A percentile compares a stretch with the other conserved stretches of the same genome.
These are phyloP conservation scores for Channallabes apus DNA, from an alignment of 2,797 vertebrate genomes.

Conservation along the genomic window DNA sequence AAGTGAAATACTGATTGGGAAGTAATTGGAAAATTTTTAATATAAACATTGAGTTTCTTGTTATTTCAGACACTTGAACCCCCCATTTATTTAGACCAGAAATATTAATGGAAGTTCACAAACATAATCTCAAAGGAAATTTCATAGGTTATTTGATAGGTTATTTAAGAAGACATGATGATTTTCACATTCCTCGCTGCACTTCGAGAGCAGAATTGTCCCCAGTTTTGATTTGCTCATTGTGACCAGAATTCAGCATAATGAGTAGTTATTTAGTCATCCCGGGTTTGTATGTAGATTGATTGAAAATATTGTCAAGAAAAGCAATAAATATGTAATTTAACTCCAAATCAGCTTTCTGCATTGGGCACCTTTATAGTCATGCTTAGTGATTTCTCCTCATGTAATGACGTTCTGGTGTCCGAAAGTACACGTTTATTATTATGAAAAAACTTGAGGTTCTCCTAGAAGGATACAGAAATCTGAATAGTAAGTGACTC, in stretches of 20 bases:
- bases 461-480: not conserved
- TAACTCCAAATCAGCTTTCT: not conserved
- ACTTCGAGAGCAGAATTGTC: not conserved
- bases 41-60: not conserved
- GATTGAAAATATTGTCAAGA: constrained; percentile 10
- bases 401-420: not conserved
- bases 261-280: not conserved
- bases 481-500: not conserved
- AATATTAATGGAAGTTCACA: not conserved
- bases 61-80: not conserved
- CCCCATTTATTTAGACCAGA: not conserved
- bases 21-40: constrained; percentile 10
- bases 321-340: constrained; percentile 13
- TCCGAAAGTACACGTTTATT: not conserved
- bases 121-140: not conserved
- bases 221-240: not conserved
- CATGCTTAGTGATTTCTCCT: not conserved
- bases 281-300: not conserved
- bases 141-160: not conserved
- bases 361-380: not conserved
- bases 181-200: not conserved
- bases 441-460: not conserved
- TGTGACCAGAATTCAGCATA: not conserved
- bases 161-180: not conserved
- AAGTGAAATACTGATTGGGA: constrained; percentile 21